Conservation (phyloP, 2,797 vertebrate genomes). For the Myotis planiceps region DNA sequence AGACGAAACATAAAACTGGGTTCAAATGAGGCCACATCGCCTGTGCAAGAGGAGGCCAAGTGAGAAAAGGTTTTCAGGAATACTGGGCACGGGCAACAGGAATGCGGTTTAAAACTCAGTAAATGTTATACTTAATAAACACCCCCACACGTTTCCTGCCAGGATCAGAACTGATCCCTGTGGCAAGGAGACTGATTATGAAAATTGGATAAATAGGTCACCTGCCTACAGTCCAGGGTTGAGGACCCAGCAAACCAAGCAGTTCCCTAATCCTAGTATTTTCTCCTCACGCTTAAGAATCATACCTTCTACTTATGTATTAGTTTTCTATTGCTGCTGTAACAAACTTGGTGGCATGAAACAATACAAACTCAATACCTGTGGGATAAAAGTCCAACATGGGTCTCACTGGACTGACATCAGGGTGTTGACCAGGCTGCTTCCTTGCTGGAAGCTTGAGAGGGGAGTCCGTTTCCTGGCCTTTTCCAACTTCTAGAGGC, state of each 20-base stretch:
- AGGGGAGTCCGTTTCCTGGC: neutral
- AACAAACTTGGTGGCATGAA: neutral
- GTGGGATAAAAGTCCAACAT: neutral
- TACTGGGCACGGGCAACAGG: neutral
- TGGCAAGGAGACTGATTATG: neutral
- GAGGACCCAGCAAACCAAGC: neutral
- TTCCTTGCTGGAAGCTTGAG: neutral
- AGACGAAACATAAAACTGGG: neutral
- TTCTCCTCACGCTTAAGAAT: neutral
- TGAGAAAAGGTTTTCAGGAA: neutral
- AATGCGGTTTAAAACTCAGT: neutral
- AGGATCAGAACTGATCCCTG: neutral
- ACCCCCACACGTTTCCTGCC: neutral
- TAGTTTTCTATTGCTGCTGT: neutral
- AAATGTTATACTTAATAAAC: neutral
- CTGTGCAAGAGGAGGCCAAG: neutral
- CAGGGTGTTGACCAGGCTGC: neutral
- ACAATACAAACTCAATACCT: neutral
- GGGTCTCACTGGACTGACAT: neutral
- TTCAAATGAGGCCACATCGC: neutral
- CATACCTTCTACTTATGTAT: neutral
- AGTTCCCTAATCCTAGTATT: neutral
- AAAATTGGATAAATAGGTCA: neutral
- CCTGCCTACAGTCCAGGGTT: neutral
- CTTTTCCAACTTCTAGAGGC: neutral